phyloP scores from a whole-genome alignment of 2,797 vertebrate species.

The Crenuchus spilurus region DNA sequence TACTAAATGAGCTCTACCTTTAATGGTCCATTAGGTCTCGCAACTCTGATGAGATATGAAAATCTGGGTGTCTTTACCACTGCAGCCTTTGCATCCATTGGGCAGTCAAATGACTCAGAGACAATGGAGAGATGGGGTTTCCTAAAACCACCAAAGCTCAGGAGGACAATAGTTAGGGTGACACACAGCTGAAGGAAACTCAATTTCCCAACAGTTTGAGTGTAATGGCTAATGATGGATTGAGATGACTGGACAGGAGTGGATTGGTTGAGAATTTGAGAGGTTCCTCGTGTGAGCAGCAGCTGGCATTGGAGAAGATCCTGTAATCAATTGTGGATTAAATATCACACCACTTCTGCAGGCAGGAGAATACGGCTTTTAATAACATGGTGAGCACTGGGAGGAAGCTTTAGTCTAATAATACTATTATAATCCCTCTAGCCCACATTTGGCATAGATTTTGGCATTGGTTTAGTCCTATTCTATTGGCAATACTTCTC shows the following conservation, averaged over 20 bases:
- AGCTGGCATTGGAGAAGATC: background rate
- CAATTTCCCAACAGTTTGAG: background rate
- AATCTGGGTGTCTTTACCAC: conserved; percentile 13
- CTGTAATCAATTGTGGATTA: conserved; percentile 44
- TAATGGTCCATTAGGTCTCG: conserved; percentile 17
- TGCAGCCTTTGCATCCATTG: background rate
- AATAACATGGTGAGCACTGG: conserved; percentile 9
- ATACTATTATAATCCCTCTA: background rate
- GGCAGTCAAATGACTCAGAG: background rate
- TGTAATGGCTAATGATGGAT: background rate
- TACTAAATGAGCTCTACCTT: conserved; percentile 33
- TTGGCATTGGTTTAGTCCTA: no score
- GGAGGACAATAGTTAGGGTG: background rate
- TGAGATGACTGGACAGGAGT: background rate
- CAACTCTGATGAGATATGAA: background rate
- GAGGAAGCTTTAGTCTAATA: conserved; percentile 16
- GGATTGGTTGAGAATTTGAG: background rate
- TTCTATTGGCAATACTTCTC: no score
- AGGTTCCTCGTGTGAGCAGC: background rate
- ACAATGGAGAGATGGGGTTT: background rate
- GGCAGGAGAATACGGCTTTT: conserved; percentile 13
- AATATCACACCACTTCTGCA: conserved; percentile 19
- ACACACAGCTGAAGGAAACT: background rate
- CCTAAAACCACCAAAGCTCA: background rate
- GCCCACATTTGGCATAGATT: no score